Evolutionary conservation across 2,797 vertebrate genomes (phyloP).

Genomic region (Gymnoscopelus microlampas): DNA sequence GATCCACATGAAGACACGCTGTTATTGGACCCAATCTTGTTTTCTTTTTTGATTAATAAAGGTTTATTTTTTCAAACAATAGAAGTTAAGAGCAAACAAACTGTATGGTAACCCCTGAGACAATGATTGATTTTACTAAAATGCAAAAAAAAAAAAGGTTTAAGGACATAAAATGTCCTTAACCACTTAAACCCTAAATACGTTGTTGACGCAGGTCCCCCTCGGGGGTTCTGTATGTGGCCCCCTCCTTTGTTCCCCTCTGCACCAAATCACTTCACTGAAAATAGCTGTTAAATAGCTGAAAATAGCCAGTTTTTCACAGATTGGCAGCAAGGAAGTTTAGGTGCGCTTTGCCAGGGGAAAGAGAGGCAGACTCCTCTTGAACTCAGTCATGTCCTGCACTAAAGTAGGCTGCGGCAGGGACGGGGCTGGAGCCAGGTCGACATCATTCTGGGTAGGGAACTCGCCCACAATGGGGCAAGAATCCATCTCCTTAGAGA

Average conservation of each 20-base stretch:
- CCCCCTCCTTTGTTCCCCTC: background rate
- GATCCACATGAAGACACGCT: too few relatives aligned
- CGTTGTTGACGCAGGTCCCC: background rate
- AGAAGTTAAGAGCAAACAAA: constrained; percentile 59
- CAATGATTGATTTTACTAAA: constrained; percentile 67
- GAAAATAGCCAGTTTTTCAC: constrained; percentile 75
- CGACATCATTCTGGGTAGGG: constrained; percentile 95
- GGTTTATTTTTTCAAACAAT: constrained; percentile 58
- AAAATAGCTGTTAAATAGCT: too few relatives aligned
- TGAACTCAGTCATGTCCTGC: constrained; percentile 95
- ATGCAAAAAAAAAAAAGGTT: constrained; percentile 46
- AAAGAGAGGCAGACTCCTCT: constrained; percentile 95
- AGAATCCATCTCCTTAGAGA: constrained; percentile 97
- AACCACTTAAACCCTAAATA: too few relatives aligned
- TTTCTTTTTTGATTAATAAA: too few relatives aligned
- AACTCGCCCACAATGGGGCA: constrained; percentile 97
- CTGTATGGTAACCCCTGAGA: constrained; percentile 82
- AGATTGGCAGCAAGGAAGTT: constrained; percentile 98
- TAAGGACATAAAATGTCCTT: constrained; percentile 30
- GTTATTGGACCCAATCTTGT: too few relatives aligned
- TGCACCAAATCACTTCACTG: too few relatives aligned
- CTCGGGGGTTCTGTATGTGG: constrained; percentile 8
- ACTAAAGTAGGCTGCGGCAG: constrained; percentile 95
- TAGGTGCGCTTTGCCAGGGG: constrained; percentile 94
- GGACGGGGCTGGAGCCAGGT: constrained; percentile 92